Base-by-base conservation (phyloP, 2,797 vertebrate genomes). In the Sebastes hubbsi region DNA sequence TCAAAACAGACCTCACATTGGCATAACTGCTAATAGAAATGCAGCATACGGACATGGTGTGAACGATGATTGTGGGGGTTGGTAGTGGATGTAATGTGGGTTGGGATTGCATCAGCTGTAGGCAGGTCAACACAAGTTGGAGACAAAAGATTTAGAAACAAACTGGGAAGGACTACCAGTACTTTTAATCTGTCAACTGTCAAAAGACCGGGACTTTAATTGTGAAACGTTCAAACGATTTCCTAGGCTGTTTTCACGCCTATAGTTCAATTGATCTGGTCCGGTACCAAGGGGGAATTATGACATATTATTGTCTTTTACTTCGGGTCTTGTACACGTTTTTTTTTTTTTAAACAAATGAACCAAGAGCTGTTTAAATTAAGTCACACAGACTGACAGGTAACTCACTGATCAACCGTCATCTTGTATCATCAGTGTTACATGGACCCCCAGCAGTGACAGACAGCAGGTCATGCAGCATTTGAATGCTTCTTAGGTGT, bases 51-150 rank as follows among this genome's bases (percentile, higher is more conserved):
- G 62, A 77, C 22, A 62, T 11, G 61, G 20, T 6, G 67, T 32
- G 7, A 65, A 64, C 24, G 71, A 82, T n/a, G 49, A 54, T 46
- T 27, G 54, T 11, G 20, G 14, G n/a, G 49, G 11, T 27, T 11
- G 27, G 63, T 56, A n/a, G 69, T 34, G 29, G 49, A 25, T 68
- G 61, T 58, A 42, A 75, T 24, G 11, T 25, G 11, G 29, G 20
- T 22, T 67, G 8, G 7, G 30, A 79, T 63, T 68, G 30, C 75
- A 77, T 83, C 59, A 82, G 67, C 62, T 76, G 49, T 22, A 9
- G 62, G 66, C 79, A 87, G 74, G 77, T 78, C 75, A 77, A 76
- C 73, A 75, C 78, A 85, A 77, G 80, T 74, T 61, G 3, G 65
- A 68, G 30, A 22, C 5, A 56, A 79, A 62, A 46, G 3, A 55